Conservation (phyloP, 2,888 invertebrate species). For the Pinctada fucata region DNA sequence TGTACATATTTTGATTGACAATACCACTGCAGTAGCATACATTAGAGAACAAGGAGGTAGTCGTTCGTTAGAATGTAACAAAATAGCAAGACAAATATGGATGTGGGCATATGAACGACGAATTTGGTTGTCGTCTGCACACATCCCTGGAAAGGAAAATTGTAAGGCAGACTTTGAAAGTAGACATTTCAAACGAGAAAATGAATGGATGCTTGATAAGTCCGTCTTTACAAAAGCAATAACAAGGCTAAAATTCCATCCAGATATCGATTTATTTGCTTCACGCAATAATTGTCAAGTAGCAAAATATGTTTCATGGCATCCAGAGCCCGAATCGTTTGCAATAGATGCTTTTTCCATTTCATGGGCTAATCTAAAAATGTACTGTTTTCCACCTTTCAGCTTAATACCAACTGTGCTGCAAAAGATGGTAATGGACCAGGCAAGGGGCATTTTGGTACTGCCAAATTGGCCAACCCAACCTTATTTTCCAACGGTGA, state of each 20-base stretch:
- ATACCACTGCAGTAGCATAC: too few species aligned
- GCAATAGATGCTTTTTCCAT: constrained; percentile 25
- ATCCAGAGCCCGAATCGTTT: constrained; percentile 22
- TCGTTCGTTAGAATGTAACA: too few species aligned
- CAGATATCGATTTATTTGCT: constrained; percentile 21
- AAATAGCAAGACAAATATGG: too few species aligned
- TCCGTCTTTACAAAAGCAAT: background rate
- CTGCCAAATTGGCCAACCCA: constrained; percentile 25
- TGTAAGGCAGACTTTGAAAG: too few species aligned
- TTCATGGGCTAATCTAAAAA: constrained; percentile 1
- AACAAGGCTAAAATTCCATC: background rate
- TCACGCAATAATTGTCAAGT: background rate
- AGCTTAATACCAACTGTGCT: constrained; percentile 15
- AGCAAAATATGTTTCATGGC: constrained; percentile 20
- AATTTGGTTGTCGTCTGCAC: too few species aligned
- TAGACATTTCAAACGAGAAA: constrained; percentile 11
- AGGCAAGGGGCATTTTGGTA: constrained; percentile 9
- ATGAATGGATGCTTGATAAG: constrained; percentile 15
- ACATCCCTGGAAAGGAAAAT: too few species aligned
- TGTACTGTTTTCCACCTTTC: constrained; percentile 17
- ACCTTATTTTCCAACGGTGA: constrained; percentile 9
- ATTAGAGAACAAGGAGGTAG: too few species aligned
- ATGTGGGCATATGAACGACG: too few species aligned
- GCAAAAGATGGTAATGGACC: constrained; percentile 1
- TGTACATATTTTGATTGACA: too few species aligned